These are phyloP conservation scores for Melanerpes aurifrons DNA, from an alignment of 2,113 vertebrate genomes.

Conservation along the genomic window DNA sequence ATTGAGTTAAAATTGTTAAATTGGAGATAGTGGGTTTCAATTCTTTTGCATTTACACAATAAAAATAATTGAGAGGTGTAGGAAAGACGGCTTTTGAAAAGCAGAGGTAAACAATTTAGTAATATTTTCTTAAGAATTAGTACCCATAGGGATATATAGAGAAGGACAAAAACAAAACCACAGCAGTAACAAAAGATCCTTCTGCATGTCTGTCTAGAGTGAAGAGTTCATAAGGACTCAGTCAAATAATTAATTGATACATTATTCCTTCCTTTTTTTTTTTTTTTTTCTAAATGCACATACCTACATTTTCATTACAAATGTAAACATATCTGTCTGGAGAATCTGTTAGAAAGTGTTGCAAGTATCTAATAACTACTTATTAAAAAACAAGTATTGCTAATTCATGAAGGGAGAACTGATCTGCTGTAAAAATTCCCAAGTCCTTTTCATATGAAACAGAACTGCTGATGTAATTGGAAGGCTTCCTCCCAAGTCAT, in stretches of 20 bases:
- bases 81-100: slow-evolving; percentile 22
- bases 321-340: neutral
- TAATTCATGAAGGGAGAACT: neutral
- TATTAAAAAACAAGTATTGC: neutral
- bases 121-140: slow-evolving; percentile 2
- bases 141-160: neutral
- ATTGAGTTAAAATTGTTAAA: neutral
- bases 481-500: neutral
- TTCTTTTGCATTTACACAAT: neutral
- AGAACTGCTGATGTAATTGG: neutral
- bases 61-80: neutral
- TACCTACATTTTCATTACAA: neutral
- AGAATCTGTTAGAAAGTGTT: slow-evolving; percentile 3
- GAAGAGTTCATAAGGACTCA: neutral
- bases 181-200: neutral
- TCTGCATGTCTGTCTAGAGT: neutral
- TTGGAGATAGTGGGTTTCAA: neutral
- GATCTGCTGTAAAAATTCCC: neutral
- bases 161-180: neutral
- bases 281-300: neutral
- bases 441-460: neutral
- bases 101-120: neutral
- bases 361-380: neutral
- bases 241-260: neutral
- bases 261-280: neutral